Evolutionary conservation across 2,113 vertebrate species (phyloP).

Genomic region (Nycticorax nycticorax): DNA sequence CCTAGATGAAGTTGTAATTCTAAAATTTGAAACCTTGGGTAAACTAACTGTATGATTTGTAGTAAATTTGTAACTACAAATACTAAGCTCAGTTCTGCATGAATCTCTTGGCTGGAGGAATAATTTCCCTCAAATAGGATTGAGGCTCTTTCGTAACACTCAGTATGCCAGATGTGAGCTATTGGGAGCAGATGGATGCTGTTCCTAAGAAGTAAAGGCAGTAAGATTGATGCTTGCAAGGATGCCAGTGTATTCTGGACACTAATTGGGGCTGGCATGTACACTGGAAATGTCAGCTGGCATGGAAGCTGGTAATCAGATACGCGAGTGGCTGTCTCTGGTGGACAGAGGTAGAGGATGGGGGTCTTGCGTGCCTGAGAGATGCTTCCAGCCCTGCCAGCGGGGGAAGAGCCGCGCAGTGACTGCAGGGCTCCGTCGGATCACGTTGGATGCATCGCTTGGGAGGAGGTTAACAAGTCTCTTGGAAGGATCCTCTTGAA

Average conservation of each 20-base stretch:
- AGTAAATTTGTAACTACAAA: neutral
- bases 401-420: rapidly evolving
- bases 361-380: neutral
- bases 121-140: neutral
- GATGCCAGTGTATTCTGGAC: neutral
- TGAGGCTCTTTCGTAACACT: neutral
- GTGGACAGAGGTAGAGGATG: neutral
- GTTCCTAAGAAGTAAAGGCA: neutral
- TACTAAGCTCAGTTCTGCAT: neutral
- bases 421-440: neutral
- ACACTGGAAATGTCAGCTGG: neutral
- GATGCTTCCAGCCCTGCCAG: neutral
- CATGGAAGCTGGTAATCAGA: neutral
- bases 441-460: rapidly evolving
- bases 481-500: neutral
- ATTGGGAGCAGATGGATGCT: slow-evolving; percentile 39
- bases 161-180: slow-evolving; percentile 9
- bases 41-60: neutral
- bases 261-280: neutral
- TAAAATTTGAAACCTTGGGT: neutral
- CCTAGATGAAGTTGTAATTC: neutral
- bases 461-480: neutral
- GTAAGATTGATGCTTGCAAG: neutral
- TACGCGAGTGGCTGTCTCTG: neutral
- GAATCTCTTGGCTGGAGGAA: neutral